These are phyloP conservation scores for Diploscapter pachys DNA, from an alignment of 1,140 invertebrate genomes.

Conservation along the genomic window DNA sequence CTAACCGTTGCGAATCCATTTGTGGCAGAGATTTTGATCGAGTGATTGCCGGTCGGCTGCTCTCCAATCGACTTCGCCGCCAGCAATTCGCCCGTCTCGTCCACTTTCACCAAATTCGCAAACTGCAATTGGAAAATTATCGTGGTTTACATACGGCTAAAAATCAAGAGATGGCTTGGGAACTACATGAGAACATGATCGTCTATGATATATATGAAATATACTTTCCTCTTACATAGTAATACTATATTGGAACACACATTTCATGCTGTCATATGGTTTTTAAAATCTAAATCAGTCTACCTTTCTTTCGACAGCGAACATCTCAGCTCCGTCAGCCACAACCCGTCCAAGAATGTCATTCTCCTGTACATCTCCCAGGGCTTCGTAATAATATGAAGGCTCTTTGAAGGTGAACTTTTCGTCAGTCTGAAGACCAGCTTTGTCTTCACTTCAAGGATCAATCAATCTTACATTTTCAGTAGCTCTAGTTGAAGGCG, in stretches of 20 bases:
- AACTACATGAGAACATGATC: no score
- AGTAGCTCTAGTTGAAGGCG: no score
- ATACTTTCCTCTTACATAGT: no score
- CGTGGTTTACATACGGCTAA: neutral
- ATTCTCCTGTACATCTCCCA: conserved; percentile 19
- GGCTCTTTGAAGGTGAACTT: neutral
- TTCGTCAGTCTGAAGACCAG: no score
- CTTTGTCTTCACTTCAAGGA: no score
- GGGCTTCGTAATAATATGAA: conserved; percentile 14
- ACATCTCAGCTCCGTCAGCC: conserved; percentile 16
- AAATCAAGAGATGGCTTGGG: no score
- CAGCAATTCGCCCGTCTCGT: conserved; percentile 22
- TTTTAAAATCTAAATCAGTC: neutral
- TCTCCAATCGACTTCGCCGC: conserved; percentile 11
- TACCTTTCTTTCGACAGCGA: conserved; percentile 27
- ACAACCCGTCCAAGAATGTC: conserved; percentile 24
- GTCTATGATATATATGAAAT: no score
- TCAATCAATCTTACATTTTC: no score
- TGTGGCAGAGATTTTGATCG: conserved; percentile 26
- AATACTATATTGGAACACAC: no score
- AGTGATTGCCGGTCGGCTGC: conserved; percentile 3
- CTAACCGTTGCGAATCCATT: conserved; percentile 26
- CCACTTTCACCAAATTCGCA: conserved; percentile 18
- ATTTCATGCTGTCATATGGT: no score
- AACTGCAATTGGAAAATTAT: conserved; percentile 5